phyloP scores from a whole-genome alignment of 2,888 invertebrate species.

The Charanyca ferruginea region DNA sequence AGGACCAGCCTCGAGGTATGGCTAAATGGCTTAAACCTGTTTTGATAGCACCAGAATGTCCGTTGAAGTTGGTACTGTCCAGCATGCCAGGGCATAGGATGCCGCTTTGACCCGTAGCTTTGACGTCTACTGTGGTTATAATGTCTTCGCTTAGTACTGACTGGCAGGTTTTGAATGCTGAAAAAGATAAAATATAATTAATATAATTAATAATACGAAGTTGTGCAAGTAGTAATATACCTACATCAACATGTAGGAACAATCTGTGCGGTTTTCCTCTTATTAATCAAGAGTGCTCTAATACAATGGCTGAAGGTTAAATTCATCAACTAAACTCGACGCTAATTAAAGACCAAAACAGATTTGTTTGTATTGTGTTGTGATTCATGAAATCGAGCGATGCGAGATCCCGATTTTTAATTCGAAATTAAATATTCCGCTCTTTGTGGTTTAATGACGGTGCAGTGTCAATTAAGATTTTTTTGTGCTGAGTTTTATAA shows the following conservation, averaged over 20 bases:
- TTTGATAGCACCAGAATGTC: slow-evolving; percentile 92
- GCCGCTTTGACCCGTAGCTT: slow-evolving; percentile 74
- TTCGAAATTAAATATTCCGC: no score
- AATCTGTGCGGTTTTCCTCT: slow-evolving; percentile 9
- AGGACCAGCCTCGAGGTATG: slow-evolving; percentile 96
- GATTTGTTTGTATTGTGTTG: slow-evolving; percentile 5
- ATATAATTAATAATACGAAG: neutral
- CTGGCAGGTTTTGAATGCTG: slow-evolving; percentile 81
- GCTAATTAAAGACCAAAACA: slow-evolving; percentile 2
- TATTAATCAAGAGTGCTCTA: slow-evolving; percentile 15
- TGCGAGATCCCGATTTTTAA: no score
- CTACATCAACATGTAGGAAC: neutral
- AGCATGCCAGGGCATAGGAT: slow-evolving; percentile 78
- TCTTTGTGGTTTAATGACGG: no score
- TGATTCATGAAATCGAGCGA: neutral
- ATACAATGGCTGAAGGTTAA: slow-evolving; percentile 27
- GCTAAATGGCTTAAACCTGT: slow-evolving; percentile 94
- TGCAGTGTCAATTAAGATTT: no score
- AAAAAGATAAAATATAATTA: slow-evolving; percentile 56
- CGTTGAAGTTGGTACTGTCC: slow-evolving; percentile 84
- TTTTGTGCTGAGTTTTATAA: no score
- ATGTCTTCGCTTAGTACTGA: slow-evolving; percentile 80
- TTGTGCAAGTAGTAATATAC: neutral
- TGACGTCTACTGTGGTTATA: slow-evolving; percentile 79
- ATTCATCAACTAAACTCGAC: slow-evolving; percentile 26